Evolutionary conservation across 2,113 vertebrate genomes (phyloP).

Genomic region (Ornithorhynchus anatinus): DNA sequence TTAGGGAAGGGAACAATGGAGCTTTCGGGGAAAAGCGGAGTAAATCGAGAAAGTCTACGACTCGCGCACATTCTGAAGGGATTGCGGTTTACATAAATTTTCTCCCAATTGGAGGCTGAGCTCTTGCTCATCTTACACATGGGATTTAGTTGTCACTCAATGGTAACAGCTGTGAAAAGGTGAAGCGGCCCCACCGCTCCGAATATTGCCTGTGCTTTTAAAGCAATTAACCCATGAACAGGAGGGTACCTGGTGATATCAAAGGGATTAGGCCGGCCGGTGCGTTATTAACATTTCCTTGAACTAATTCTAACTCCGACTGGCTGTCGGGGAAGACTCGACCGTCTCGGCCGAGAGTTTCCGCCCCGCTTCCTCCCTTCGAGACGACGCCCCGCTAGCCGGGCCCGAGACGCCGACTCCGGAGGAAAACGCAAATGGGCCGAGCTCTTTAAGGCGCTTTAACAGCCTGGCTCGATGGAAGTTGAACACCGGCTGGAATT

Average conservation of each 20-base stretch:
- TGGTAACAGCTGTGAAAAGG: constrained; percentile 93
- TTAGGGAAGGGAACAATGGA: constrained; percentile 99
- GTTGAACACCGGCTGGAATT: constrained; percentile 47
- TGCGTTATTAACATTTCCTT: constrained; percentile 88
- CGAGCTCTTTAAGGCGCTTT: constrained; percentile 64
- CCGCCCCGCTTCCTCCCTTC: constrained; percentile 59
- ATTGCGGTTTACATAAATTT: constrained; percentile 91
- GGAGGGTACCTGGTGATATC: constrained; percentile 89
- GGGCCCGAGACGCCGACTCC: constrained; percentile 65
- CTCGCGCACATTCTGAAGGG: constrained; percentile 91
- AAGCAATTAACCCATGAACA: constrained; percentile 97
- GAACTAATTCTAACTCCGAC: constrained; percentile 87
- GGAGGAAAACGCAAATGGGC: constrained; percentile 76
- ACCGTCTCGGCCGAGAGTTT: constrained; percentile 68
- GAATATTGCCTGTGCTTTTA: constrained; percentile 92
- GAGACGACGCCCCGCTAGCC: constrained; percentile 67
- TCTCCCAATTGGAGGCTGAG: constrained; percentile 92
- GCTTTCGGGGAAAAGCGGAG: constrained; percentile 99
- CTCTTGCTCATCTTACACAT: constrained; percentile 91
- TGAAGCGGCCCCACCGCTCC: constrained; percentile 91
- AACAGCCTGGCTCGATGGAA: constrained; percentile 43
- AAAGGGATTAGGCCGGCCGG: constrained; percentile 84
- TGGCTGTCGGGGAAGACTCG: constrained; percentile 81
- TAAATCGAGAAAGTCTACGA: constrained; percentile 99
- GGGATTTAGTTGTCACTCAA: constrained; percentile 98